Base-by-base conservation (phyloP, 2,797 vertebrate species). In the Sebastolobus alascanus region DNA sequence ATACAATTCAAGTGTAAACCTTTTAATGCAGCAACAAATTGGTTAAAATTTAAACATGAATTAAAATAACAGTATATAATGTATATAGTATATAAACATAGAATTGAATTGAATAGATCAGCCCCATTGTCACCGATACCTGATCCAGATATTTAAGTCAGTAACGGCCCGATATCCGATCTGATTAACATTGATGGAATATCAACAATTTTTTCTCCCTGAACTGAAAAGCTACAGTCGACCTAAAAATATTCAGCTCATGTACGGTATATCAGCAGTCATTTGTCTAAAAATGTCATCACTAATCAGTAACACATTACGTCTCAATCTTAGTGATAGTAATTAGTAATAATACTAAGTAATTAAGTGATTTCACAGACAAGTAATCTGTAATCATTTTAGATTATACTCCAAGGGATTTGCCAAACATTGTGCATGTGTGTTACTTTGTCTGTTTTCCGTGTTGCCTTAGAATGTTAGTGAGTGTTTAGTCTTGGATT, bases 341-440 rank as follows among this genome's bases (percentile, higher is more conserved):
- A 87, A 74, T 87, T 80, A 77, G 71, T 82, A 75, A 78, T 85
- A 67, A 65, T 80, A 67, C 55, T 78, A 56, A 81, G 64, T 83
- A 85, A 78, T 88, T 84, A 83, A 79, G 80, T 71, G 74, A 86
- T 93, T 90, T 91, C 78, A 86, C 82, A 90, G 87, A 82, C 84
- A 87, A 86, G 74, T 86, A 84, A 92, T 82, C 79, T 86, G 80
- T 83, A 79, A 92, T 89, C 82, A 84, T 68, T 5, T 68, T 5
- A 58, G 74, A 84, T 83, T 79, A 79, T 64, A 74, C 82, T 74
- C 69, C 16, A 6, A 73, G 80, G 78, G 68, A 77, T 81, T 83
- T 75, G 59, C 50, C 40, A 73, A 46, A 83, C 61, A 55, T 25
- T 61, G 54, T 54, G 40, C 25, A 70, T 58, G 68, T 71, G 67